These are phyloP conservation scores for Botia kubotai DNA, from an alignment of 2,797 vertebrate species.

Conservation along the genomic window DNA sequence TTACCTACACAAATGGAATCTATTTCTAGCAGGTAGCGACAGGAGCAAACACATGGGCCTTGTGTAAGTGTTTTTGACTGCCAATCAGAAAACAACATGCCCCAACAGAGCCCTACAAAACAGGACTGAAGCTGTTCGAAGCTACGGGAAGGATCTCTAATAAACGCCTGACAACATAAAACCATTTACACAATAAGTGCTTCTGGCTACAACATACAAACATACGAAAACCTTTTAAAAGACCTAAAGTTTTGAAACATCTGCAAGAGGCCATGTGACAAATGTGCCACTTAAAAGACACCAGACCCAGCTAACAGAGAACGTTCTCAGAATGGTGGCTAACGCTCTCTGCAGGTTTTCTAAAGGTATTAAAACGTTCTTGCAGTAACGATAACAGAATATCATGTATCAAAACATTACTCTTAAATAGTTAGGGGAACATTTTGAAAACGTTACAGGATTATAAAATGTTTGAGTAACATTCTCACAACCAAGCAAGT, in stretches of 20 bases:
- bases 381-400: too few relatives aligned
- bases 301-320: background rate
- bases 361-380: too few relatives aligned
- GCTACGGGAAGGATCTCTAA: constrained; percentile 3
- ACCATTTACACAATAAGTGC: constrained; percentile 16
- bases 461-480: too few relatives aligned
- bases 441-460: too few relatives aligned
- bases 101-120: constrained; percentile 1
- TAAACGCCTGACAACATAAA: constrained; percentile 31
- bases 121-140: background rate
- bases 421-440: too few relatives aligned
- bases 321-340: too few relatives aligned
- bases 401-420: too few relatives aligned
- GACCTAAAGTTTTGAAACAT: background rate
- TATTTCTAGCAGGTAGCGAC: background rate
- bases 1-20: background rate
- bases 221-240: background rate
- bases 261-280: background rate
- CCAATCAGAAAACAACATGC: constrained; percentile 17
- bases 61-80: constrained; percentile 22
- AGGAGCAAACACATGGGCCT: constrained; percentile 8
- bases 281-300: constrained; percentile 6
- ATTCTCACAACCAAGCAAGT: too few relatives aligned
- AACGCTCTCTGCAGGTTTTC: too few relatives aligned
- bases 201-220: background rate